Evolutionary conservation across 2,113 vertebrate species (phyloP), one percentile per base, ranked within the genome.

Genomic region (Pituophis catenifer): DNA sequence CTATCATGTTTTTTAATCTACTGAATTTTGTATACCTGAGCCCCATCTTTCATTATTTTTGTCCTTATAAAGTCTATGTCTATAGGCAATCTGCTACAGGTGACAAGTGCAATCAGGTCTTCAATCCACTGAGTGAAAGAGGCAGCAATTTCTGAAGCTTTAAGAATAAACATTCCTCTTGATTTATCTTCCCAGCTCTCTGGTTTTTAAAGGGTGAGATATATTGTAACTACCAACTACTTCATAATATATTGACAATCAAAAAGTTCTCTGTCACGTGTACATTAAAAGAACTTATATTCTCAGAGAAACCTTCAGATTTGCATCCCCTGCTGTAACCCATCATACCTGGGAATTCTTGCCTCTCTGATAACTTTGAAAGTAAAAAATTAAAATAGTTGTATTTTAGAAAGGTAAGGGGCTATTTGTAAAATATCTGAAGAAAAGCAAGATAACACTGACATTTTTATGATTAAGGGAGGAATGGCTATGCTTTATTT

Each of bases 181-280:
- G 70, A 38, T 81, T 65, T 62, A 65, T 48, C 44, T 33, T 11
- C 21, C 8, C 88, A 58, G 55, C 19, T 65, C 12, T 62, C 57
- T 50, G 26, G 29, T 62, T 62, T 17, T 50, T 50, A 58, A 70
- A 90, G 91, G 92, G 86, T 26, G 52, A 50, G 13, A 52, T 10
- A 52, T 92, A 52, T 17, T 50, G 54, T 65, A 88, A 70, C 52
- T 12, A 15, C 8, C 5, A 70, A 44, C 23, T 26, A 15, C 44
- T 54, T 88, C 13, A 44, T 89, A 92, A 19, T 54, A 92, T 26
- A 57, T 70, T 38, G 52, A 0, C 86, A 29, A 58, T 19, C 89
- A 62, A 7, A 24, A 24, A 10, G 1, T 50, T 15, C 38, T 24
- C 3, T 89, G 0, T 0, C 5, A 33, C 1, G 0, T 90, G 11